phyloP scores from a whole-genome alignment of 2,113 vertebrate species.

The Oceanodroma tethys region DNA sequence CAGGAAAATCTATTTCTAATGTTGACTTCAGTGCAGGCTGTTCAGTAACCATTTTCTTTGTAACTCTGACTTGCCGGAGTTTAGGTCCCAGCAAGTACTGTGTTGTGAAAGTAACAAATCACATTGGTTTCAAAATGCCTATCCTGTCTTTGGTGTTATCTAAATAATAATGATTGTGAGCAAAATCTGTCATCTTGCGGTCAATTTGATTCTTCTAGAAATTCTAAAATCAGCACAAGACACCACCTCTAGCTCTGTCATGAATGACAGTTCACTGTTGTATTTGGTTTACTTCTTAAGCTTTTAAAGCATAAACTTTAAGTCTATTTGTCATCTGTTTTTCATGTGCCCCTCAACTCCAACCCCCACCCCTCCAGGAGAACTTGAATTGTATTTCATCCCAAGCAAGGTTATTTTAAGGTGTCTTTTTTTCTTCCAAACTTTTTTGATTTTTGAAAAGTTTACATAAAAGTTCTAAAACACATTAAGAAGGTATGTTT shows the following conservation, averaged over 20 bases:
- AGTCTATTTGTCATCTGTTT: neutral
- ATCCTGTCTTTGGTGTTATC: neutral
- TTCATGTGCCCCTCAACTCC: neutral
- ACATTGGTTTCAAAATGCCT: neutral
- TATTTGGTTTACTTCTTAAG: neutral
- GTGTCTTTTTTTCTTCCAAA: neutral
- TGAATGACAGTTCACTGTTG: neutral
- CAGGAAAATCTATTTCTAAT: neutral
- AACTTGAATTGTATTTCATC: neutral
- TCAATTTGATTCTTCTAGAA: neutral
- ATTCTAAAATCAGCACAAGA: neutral
- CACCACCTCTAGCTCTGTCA: neutral
- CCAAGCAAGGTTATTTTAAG: neutral
- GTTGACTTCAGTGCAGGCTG: neutral
- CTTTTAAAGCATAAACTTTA: neutral
- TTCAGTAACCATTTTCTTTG: neutral
- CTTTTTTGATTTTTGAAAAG: neutral
- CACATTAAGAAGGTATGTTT: neutral
- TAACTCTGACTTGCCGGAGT: neutral
- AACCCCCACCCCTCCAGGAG: rapidly evolving
- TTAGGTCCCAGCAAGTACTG: neutral
- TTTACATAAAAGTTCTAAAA: neutral
- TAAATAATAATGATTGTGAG: neutral
- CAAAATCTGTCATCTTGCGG: neutral
- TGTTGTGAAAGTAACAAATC: neutral